These are phyloP conservation scores for Tiliqua scincoides DNA, from an alignment of 2,113 vertebrate genomes.

Conservation along the genomic window DNA sequence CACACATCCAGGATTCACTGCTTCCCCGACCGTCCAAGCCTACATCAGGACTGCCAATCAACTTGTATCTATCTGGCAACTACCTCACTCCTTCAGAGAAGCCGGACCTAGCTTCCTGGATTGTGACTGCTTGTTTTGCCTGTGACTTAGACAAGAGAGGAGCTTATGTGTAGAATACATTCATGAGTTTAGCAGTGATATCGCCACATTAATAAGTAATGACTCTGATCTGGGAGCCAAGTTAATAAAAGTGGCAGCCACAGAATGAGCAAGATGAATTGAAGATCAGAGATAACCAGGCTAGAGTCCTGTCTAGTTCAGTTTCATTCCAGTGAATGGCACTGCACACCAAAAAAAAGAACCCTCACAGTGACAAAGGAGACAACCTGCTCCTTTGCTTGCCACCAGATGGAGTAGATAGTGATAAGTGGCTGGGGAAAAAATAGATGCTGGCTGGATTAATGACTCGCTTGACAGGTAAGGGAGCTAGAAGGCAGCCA, in stretches of 20 bases:
- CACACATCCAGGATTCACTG: not conserved
- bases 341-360: not conserved
- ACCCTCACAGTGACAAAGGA: not conserved
- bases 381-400: not conserved
- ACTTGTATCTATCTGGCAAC: not conserved
- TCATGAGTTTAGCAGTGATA: conserved; percentile 1
- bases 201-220: conserved; percentile 31
- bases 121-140: not conserved
- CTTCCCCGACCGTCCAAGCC: not conserved
- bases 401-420: not conserved
- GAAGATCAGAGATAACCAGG: conserved; percentile 1
- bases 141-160: not conserved
- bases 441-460: conserved; percentile 4
- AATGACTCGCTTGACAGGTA: not conserved
- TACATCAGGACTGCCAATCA: not conserved
- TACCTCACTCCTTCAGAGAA: not conserved
- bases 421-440: not conserved
- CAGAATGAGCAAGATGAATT: conserved; percentile 16
- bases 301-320: not conserved
- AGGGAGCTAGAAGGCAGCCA: not conserved
- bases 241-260: conserved; percentile 30
- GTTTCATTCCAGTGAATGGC: not conserved
- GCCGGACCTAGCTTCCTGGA: not conserved
- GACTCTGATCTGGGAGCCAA: conserved; percentile 18
- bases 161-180: not conserved